Conservation (phyloP, 1,140 invertebrate genomes). For the Monochamus saltuarius region DNA sequence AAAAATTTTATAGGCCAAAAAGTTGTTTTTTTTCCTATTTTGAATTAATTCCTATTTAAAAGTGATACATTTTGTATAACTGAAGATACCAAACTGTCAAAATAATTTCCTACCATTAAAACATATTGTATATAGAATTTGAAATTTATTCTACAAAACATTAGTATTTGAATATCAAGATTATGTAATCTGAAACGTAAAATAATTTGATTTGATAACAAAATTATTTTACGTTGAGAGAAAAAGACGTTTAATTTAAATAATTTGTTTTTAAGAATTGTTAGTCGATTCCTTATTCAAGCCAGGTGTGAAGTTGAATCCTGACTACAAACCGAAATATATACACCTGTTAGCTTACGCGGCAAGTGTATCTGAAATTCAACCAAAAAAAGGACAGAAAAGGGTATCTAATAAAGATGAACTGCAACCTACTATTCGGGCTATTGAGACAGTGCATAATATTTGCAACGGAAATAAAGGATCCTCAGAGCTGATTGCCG, state of each 20-base stretch:
- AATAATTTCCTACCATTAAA: too few species aligned
- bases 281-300: conserved; percentile 93
- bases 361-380: conserved; percentile 84
- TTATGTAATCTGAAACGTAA: too few species aligned
- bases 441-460: conserved; percentile 91
- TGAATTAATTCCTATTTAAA: too few species aligned
- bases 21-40: too few species aligned
- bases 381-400: conserved; percentile 71
- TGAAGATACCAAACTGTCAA: too few species aligned
- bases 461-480: conserved; percentile 90
- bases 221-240: background rate
- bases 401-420: conserved; percentile 77
- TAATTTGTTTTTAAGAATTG: conserved; percentile 68
- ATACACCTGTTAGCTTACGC: conserved; percentile 94
- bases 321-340: conserved; percentile 97
- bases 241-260: background rate
- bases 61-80: too few species aligned
- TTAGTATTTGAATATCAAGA: background rate
- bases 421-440: conserved; percentile 85
- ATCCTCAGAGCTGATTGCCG: conserved; percentile 88
- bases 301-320: conserved; percentile 89
- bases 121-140: too few species aligned
- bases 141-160: background rate
- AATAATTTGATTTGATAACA: too few species aligned
- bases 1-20: too few species aligned